Conservation (phyloP, 1,140 invertebrate species). For the Drosophila kurseongensis region DNA sequence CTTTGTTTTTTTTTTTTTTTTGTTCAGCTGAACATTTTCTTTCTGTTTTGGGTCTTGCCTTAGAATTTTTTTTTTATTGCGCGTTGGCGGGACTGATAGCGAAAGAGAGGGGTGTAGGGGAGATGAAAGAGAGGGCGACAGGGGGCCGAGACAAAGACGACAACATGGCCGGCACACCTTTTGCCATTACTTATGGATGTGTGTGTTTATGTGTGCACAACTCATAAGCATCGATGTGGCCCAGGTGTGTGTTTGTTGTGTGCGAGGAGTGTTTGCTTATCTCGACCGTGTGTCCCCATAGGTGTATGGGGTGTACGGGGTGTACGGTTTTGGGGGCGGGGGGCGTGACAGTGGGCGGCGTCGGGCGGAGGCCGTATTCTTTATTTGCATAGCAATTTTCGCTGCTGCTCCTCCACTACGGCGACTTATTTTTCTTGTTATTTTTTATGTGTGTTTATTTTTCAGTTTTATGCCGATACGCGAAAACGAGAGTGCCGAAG, state of each 20-base stretch:
- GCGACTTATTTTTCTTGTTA: conserved; percentile 52
- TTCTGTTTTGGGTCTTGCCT: conserved; percentile 61
- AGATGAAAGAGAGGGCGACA: not conserved
- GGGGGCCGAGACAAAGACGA: conserved; percentile 24
- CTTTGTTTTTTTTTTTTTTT: conserved; percentile 12
- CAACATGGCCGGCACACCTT: conserved; percentile 56
- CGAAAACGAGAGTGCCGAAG: conserved; percentile 74
- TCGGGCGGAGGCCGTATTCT: conserved; percentile 59
- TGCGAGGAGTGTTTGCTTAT: conserved; percentile 52
- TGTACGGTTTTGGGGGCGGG: not conserved
- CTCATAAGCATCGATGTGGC: conserved; percentile 47
- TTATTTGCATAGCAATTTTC: conserved; percentile 79
- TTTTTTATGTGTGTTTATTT: conserved; percentile 72
- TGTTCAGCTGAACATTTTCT: conserved; percentile 23
- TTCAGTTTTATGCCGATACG: conserved; percentile 79
- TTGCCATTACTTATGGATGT: conserved; percentile 42
- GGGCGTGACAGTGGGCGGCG: conserved; percentile 4
- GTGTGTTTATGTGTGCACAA: conserved; percentile 41
- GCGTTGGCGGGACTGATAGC: conserved; percentile 68
- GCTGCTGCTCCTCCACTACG: conserved; percentile 22
- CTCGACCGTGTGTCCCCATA: conserved; percentile 36
- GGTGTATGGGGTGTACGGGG: conserved; percentile 1
- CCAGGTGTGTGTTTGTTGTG: conserved; percentile 31
- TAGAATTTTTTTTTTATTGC: conserved; percentile 74
- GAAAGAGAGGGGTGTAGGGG: conserved; percentile 13